Conservation (phyloP, 2,888 invertebrate species). For the Synanthedon vespiformis region DNA sequence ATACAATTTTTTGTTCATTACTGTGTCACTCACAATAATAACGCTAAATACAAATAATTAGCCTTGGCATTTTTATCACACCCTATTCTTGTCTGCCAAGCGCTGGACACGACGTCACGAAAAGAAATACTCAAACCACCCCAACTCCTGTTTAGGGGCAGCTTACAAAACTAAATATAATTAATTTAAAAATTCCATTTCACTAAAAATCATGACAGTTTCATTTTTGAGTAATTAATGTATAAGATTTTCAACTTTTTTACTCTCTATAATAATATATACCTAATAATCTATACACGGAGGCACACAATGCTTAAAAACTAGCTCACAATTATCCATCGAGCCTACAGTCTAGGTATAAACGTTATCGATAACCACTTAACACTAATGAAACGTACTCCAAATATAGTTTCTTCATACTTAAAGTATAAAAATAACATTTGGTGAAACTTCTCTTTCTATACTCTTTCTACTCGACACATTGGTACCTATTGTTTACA, state of each 20-base stretch:
- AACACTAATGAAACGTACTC: neutral
- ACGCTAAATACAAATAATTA: conserved; percentile 38
- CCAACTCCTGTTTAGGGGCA: conserved; percentile 38
- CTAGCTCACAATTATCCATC: conserved; percentile 29
- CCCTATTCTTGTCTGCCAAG: conserved; percentile 41
- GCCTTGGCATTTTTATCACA: conserved; percentile 60
- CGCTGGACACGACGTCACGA: conserved; percentile 9
- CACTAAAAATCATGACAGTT: neutral
- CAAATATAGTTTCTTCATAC: no score
- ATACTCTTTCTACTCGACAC: no score
- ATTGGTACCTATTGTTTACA: no score
- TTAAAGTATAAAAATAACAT: no score
- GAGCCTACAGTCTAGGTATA: conserved; percentile 29
- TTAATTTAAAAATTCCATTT: conserved; percentile 18
- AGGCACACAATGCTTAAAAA: conserved; percentile 64
- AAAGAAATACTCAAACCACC: conserved; percentile 6
- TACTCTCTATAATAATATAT: conserved; percentile 15
- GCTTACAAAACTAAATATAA: conserved; percentile 46
- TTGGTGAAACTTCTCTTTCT: no score
- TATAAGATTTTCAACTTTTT: conserved; percentile 26
- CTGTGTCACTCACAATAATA: conserved; percentile 42
- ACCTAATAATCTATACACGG: conserved; percentile 55
- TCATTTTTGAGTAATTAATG: conserved; percentile 19
- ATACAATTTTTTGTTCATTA: conserved; percentile 54
- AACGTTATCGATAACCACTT: conserved; percentile 18